Evolutionary conservation across 2,888 invertebrate genomes (phyloP), one percentile per base, ranked within the genome.

Genomic region (Tubiluchus corallicola): DNA sequence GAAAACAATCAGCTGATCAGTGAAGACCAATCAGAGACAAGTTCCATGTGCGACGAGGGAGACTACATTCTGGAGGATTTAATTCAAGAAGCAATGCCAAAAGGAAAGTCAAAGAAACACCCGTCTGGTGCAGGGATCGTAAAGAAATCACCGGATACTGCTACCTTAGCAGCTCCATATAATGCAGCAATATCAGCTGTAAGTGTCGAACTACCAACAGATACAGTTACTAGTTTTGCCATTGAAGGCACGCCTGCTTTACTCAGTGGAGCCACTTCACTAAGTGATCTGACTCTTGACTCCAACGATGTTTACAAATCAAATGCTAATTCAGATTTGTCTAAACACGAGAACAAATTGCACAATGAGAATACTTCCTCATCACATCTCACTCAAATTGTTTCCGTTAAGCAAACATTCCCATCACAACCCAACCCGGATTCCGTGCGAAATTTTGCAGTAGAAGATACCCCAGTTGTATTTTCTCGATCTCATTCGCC

Each of bases 161-260:
- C 29, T 9, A 29, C 29, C n/a, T n/a, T n/a, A 9, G 29, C 29
- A 9, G 29, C 29, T 9, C 29, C 29, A n/a, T n/a, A n/a, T n/a
- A n/a, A n/a, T n/a, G n/a, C n/a, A n/a, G n/a, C n/a, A n/a, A n/a
- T n/a, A n/a, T n/a, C n/a, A n/a, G 29, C 29, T n/a, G 29, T 29
- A 9, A n/a, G n/a, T n/a, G n/a, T n/a, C n/a, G n/a, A n/a, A n/a
- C n/a, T n/a, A n/a, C n/a, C n/a, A n/a, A n/a, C n/a, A n/a, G 29
- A 29, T n/a, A n/a, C n/a, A 9, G n/a, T 29, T 9, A 29, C 75
- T 3, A 75, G 75, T 20, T 88, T 81, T 65, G 76, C 79, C 55
- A 80, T 82, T 55, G 87, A 87, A 63, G 79, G 79, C 52, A 85
- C 85, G 0, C 87, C 87, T 0, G 75, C 79, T 17, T 80, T 79